Evolutionary conservation across 1,140 invertebrate species (phyloP).

Genomic region (Brachionus calyciflorus): DNA sequence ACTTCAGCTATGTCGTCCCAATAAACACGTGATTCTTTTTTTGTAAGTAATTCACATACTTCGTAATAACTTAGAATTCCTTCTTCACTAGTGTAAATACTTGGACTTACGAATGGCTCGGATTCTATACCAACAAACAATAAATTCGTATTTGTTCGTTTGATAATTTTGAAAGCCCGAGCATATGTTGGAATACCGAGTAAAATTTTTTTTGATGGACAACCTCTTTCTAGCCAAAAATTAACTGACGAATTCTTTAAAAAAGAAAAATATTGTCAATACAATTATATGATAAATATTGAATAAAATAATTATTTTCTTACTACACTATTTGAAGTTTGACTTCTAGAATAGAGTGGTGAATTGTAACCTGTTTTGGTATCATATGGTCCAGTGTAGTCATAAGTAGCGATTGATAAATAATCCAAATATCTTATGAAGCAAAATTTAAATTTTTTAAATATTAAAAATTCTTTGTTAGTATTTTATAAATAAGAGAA

Average conservation of each 20-base stretch:
- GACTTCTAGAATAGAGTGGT: slow-evolving; percentile 52
- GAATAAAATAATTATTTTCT: background rate
- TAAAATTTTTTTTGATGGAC: slow-evolving; percentile 90
- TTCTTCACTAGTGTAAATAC: slow-evolving; percentile 51
- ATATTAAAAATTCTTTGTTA: background rate
- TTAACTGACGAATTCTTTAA: slow-evolving; percentile 62
- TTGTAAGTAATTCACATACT: slow-evolving; percentile 54
- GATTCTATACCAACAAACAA: slow-evolving; percentile 44
- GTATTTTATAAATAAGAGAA: background rate
- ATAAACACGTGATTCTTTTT: slow-evolving; percentile 40
- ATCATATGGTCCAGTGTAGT: slow-evolving; percentile 92
- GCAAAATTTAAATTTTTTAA: too few species aligned
- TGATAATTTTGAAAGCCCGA: slow-evolving; percentile 28
- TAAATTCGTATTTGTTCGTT: slow-evolving; percentile 26
- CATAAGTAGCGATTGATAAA: slow-evolving; percentile 83
- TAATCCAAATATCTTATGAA: slow-evolving; percentile 69
- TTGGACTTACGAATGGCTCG: slow-evolving; percentile 45
- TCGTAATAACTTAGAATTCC: slow-evolving; percentile 56
- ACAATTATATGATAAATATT: background rate
- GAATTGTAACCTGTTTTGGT: slow-evolving; percentile 70
- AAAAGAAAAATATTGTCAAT: background rate
- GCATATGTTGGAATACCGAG: slow-evolving; percentile 94
- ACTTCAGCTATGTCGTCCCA: slow-evolving; percentile 40
- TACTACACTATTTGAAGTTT: slow-evolving; percentile 28
- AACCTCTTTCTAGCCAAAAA: slow-evolving; percentile 76